Evolutionary conservation across 1,140 invertebrate species (phyloP).

Genomic region (Drusus annulatus): DNA sequence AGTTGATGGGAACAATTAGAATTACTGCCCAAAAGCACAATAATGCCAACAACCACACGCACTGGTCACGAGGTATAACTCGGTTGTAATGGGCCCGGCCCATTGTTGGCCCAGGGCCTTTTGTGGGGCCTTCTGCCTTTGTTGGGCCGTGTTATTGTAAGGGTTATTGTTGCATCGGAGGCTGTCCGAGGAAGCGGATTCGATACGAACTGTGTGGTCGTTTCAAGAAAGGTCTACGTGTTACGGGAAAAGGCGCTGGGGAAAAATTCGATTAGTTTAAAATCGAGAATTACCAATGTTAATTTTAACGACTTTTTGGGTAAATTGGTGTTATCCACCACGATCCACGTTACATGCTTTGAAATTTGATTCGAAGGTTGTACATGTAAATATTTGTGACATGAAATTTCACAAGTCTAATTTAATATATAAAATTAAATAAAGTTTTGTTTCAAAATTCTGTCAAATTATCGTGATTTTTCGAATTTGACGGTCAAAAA

Average conservation of each 20-base stretch:
- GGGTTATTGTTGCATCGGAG: conserved; percentile 3
- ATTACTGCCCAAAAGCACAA: conserved; percentile 9
- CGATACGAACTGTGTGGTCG: conserved; percentile 37
- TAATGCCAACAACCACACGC: conserved; percentile 7
- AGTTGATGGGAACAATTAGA: conserved; percentile 22
- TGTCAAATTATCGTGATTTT: too few relatives aligned
- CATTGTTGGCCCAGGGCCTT: conserved; percentile 14
- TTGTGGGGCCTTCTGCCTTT: conserved; percentile 10
- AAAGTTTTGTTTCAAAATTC: too few relatives aligned
- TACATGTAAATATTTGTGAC: too few relatives aligned
- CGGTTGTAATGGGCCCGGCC: conserved; percentile 8
- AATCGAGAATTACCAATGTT: too few relatives aligned
- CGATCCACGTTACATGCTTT: too few relatives aligned
- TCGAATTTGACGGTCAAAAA: too few relatives aligned
- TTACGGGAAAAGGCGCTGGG: too few relatives aligned
- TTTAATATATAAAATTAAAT: too few relatives aligned
- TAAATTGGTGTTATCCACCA: too few relatives aligned
- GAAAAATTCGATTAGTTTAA: too few relatives aligned
- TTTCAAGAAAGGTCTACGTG: background rate
- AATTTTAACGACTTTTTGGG: background rate
- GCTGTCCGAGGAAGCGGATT: background rate
- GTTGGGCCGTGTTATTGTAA: conserved; percentile 23
- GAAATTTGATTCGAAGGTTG: too few relatives aligned
- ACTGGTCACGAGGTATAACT: conserved; percentile 15
- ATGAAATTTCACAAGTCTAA: too few relatives aligned